These are phyloP conservation scores for Hypothenemus hampei DNA, from an alignment of 1,140 invertebrate species.

Conservation along the genomic window DNA sequence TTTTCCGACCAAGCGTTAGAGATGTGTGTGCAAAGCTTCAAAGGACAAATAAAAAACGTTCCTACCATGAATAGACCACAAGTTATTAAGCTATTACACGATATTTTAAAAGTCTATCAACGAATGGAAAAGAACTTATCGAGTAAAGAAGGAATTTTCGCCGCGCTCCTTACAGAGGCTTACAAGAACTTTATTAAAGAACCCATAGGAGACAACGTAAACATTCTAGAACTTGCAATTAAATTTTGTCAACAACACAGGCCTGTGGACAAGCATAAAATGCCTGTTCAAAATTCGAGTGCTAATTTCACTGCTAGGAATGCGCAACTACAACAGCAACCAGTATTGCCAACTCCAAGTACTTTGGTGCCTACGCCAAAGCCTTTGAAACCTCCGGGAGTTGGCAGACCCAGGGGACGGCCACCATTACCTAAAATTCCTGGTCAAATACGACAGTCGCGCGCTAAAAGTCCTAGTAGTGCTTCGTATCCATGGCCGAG, in stretches of 20 bases:
- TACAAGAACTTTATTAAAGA: conserved; percentile 53
- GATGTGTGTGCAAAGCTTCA: conserved; percentile 60
- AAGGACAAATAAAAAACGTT: conserved; percentile 43
- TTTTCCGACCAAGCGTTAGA: conserved; percentile 69
- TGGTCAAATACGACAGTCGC: conserved; percentile 29
- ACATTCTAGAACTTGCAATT: conserved; percentile 44
- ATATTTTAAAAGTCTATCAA: conserved; percentile 59
- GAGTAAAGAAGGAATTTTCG: conserved; percentile 52
- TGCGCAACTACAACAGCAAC: conserved; percentile 14
- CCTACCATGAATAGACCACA: conserved; percentile 32
- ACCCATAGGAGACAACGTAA: conserved; percentile 43
- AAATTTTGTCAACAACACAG: conserved; percentile 46
- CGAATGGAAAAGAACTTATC: conserved; percentile 55
- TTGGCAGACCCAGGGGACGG: conserved; percentile 40
- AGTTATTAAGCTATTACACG: conserved; percentile 49
- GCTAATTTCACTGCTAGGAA: neutral
- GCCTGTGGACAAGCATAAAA: conserved; percentile 31
- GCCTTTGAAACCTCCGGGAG: conserved; percentile 34
- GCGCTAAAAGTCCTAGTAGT: conserved; percentile 27
- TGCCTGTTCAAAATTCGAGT: neutral
- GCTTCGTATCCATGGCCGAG: conserved; percentile 35
- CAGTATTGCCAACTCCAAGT: conserved; percentile 35
- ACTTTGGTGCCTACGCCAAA: conserved; percentile 17
- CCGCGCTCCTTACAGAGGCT: conserved; percentile 55
- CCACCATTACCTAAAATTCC: conserved; percentile 40